phyloP scores from a whole-genome alignment of 2,888 invertebrate species.

The Bombyx huttoni region DNA sequence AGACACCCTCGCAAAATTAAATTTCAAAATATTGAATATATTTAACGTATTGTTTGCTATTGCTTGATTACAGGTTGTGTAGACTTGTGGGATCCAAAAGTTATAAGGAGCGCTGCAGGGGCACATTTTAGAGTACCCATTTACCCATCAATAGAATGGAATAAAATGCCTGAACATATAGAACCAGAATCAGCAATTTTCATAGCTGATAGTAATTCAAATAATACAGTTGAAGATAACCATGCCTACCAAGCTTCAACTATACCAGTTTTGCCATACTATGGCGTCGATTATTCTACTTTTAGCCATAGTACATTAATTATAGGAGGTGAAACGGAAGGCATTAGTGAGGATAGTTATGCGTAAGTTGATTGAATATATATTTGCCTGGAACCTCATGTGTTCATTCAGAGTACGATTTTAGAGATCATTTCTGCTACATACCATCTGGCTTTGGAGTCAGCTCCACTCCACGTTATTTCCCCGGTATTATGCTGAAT shows the following conservation, averaged over 20 bases:
- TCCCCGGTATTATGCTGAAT: no score
- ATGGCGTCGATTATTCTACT: constrained; percentile 68
- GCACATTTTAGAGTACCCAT: constrained; percentile 88
- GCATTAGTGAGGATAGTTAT: constrained; percentile 83
- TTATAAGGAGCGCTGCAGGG: constrained; percentile 86
- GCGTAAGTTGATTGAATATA: constrained; percentile 34
- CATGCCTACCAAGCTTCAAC: constrained; percentile 13
- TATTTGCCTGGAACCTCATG: no score
- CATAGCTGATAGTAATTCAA: constrained; percentile 77
- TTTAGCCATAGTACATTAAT: constrained; percentile 76
- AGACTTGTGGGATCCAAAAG: constrained; percentile 92
- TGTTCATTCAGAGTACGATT: no score
- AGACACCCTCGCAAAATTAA: background rate
- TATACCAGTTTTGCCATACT: constrained; percentile 76
- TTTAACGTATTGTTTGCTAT: background rate
- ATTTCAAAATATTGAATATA: background rate
- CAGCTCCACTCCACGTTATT: no score
- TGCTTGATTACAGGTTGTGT: constrained; percentile 78
- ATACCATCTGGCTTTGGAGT: no score
- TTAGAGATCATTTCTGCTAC: no score
- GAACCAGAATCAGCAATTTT: constrained; percentile 67
- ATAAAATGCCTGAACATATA: constrained; percentile 65
- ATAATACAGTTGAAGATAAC: constrained; percentile 15
- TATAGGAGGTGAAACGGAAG: constrained; percentile 91
- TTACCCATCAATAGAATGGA: constrained; percentile 76